Percentiles rank a stretch among this genome's conserved stretches.
These are phyloP conservation scores for Labia minor DNA, from an alignment of 2,888 invertebrate species.

Conservation along the genomic window DNA sequence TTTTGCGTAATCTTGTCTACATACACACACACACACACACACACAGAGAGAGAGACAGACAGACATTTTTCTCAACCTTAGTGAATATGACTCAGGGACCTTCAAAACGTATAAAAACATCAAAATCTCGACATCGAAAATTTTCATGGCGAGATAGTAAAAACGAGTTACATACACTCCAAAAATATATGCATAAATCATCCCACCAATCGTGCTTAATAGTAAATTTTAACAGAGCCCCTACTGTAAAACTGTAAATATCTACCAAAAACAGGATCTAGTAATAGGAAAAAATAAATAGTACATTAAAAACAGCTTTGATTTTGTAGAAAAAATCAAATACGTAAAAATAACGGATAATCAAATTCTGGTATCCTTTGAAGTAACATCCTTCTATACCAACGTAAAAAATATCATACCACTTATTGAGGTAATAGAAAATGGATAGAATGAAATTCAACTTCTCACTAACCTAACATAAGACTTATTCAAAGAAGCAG, in stretches of 20 bases:
- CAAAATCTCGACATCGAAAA: too few relatives aligned
- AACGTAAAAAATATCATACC: not conserved
- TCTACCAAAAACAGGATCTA: not conserved
- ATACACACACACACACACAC: too few relatives aligned
- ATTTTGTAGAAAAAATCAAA: not conserved
- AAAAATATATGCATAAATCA: too few relatives aligned
- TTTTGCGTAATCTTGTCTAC: too few relatives aligned
- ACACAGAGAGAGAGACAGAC: too few relatives aligned
- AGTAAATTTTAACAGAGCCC: not conserved
- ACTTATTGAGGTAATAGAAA: not conserved
- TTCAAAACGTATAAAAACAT: too few relatives aligned
- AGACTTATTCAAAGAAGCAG: not conserved
- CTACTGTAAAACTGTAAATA: not conserved
- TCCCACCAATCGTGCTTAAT: too few relatives aligned
- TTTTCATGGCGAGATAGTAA: too few relatives aligned
- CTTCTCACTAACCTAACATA: not conserved
- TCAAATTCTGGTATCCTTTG: not conserved
- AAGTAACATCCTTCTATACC: not conserved
- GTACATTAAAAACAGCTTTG: not conserved
- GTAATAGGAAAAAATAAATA: not conserved
- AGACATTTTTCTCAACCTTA: too few relatives aligned
- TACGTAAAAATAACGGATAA: not conserved
- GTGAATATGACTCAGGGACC: too few relatives aligned
- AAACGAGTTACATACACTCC: too few relatives aligned
- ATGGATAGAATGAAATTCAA: not conserved